A percentile compares a stretch with the other conserved stretches of the same genome.
Evolutionary conservation across 2,888 invertebrate genomes (phyloP).

Genomic region (Cephonodes hylas): DNA sequence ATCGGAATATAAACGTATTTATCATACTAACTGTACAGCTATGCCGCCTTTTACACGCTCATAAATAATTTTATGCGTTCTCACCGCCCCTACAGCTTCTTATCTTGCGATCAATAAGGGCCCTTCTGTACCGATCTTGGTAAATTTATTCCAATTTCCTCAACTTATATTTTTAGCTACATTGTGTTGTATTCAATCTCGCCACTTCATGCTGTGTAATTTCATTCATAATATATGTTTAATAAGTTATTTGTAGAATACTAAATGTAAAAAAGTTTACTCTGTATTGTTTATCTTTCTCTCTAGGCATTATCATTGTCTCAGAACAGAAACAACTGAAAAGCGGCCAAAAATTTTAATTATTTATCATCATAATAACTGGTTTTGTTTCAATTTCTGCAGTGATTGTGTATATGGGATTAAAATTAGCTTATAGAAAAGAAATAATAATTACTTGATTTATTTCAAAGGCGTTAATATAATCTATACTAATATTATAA

Average conservation of each 20-base stretch:
- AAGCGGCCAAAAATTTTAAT: too few relatives aligned
- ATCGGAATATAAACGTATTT: neutral
- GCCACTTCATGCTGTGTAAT: neutral
- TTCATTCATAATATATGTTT: neutral
- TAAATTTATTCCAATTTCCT: constrained; percentile 10
- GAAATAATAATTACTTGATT: too few relatives aligned
- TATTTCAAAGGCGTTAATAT: too few relatives aligned
- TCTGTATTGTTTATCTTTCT: too few relatives aligned
- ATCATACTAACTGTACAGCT: neutral
- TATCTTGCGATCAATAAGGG: constrained; percentile 2
- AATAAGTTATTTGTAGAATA: neutral
- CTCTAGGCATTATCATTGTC: too few relatives aligned
- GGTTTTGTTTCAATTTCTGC: too few relatives aligned
- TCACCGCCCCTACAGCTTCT: constrained; percentile 1
- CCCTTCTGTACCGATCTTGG: constrained; percentile 4
- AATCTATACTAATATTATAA: too few relatives aligned
- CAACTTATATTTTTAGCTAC: constrained; percentile 1
- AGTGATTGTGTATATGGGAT: too few relatives aligned
- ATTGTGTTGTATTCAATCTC: neutral
- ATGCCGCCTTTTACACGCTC: neutral
- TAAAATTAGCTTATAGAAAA: too few relatives aligned
- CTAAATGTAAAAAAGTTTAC: too few relatives aligned
- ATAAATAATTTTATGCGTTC: constrained; percentile 10
- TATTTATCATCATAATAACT: too few relatives aligned
- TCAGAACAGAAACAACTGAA: too few relatives aligned